These are phyloP conservation scores for Engraulis encrasicolus DNA, from an alignment of 2,113 vertebrate species.

Conservation along the genomic window DNA sequence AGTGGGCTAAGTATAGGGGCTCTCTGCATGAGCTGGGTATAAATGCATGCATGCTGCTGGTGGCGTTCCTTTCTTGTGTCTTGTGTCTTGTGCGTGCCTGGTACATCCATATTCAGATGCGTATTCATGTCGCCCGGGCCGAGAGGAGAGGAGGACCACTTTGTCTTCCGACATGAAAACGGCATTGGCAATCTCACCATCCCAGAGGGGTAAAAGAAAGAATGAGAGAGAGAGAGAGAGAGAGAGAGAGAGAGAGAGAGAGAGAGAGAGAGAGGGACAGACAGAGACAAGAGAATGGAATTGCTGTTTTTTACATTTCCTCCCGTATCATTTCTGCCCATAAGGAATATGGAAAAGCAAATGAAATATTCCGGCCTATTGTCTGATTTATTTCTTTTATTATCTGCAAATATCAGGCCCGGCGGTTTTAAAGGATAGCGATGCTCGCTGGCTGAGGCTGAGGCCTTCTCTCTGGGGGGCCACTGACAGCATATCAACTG, in stretches of 20 bases:
- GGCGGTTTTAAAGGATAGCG: slow-evolving; percentile 82
- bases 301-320: slow-evolving; percentile 84
- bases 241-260: slow-evolving; percentile 41
- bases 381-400: slow-evolving; percentile 90
- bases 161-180: slow-evolving; percentile 80
- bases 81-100: neutral
- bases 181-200: slow-evolving; percentile 75
- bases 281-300: slow-evolving; percentile 70
- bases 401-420: slow-evolving; percentile 80
- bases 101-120: slow-evolving; percentile 15
- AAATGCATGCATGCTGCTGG: neutral
- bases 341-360: slow-evolving; percentile 89
- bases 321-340: slow-evolving; percentile 84
- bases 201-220: slow-evolving; percentile 75
- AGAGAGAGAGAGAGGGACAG: too few relatives aligned
- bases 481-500: slow-evolving; percentile 82
- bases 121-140: slow-evolving; percentile 72
- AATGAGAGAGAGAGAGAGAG: too few relatives aligned
- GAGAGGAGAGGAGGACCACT: slow-evolving; percentile 69
- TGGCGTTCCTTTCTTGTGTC: too few relatives aligned
- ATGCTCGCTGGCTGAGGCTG: slow-evolving; percentile 69
- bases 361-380: slow-evolving; percentile 87
- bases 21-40: neutral
- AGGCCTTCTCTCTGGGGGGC: slow-evolving; percentile 69
- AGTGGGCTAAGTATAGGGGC: too few relatives aligned